phyloP scores from a whole-genome alignment of 1,140 invertebrate genomes.

The Meloidogyne floridensis region DNA sequence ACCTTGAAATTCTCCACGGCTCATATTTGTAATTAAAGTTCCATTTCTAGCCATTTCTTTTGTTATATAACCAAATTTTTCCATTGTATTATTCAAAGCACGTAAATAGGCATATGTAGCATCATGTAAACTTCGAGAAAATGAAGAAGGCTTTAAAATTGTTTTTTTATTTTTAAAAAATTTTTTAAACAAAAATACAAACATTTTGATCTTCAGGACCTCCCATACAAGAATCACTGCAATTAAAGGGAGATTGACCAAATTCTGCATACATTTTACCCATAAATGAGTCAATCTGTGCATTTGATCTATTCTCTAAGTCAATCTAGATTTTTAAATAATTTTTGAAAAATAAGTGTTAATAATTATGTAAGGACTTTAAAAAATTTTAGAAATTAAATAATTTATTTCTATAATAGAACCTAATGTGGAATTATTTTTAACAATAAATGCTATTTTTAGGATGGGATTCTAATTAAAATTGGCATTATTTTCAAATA shows the following conservation, averaged over 20 bases:
- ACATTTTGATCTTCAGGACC: constrained; percentile 15
- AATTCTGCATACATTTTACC: constrained; percentile 22
- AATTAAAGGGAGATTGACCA: constrained; percentile 39
- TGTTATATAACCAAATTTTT: background rate
- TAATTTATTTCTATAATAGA: no score
- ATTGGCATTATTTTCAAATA: no score
- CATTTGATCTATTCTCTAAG: constrained; percentile 19
- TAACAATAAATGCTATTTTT: no score
- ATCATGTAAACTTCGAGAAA: constrained; percentile 42
- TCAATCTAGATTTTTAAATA: constrained; percentile 32
- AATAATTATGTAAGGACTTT: no score
- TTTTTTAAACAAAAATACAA: no score
- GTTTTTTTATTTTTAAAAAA: no score
- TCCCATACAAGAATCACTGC: constrained; percentile 39
- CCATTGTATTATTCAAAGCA: constrained; percentile 42
- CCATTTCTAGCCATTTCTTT: constrained; percentile 30
- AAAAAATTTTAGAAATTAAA: no score
- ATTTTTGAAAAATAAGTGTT: background rate
- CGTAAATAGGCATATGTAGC: constrained; percentile 39
- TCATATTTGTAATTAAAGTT: constrained; percentile 19
- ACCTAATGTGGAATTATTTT: no score
- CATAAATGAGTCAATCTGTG: constrained; percentile 32
- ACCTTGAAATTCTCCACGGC: constrained; percentile 26
- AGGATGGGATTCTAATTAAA: no score
- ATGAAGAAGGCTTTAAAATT: constrained; percentile 34